Evolutionary conservation across 2,113 vertebrate species (phyloP), one percentile per base, ranked within the genome.

Genomic region (Takifugu bimaculatus): DNA sequence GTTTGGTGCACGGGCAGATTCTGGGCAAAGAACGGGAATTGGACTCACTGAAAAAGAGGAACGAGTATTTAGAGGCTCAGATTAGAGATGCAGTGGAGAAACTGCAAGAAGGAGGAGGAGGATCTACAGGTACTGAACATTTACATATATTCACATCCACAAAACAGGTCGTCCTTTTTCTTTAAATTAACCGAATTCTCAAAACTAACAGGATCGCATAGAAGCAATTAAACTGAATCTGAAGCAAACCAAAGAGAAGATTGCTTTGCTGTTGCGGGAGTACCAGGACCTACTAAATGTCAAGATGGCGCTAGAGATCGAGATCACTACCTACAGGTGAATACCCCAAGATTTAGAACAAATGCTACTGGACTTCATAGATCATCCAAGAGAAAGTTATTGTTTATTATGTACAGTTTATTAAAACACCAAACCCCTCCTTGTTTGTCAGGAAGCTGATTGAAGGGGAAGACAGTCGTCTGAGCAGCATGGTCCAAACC

Each of bases 251-350:
- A 89, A 89, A 53, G 87, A 87, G 69, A 93, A 91, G 80, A 91
- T 91, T 39, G 80, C 86, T 44, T 70, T 88, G 56, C 82, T 91
- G 61, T 69, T 92, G 54, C 64, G 83, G 20, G 91, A 92, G 76
- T 91, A 93, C 69, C 91, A 93, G 78, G 87, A 91, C 11, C 78
- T 90, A 27, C 85, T 92, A 6, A 92, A 91, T 32, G 51, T 85
- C 6, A 93, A 93, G 73, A 92, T 92, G 91, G 81, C 91, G 29
- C 74, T 93, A 39, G 91, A 93, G 63, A 84, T 91, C 57, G 91
- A 92, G 79, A 92, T 93, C 63, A 80, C 80, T 62, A 90, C 92
- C 53, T 92, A 92, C 80, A 91, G 90, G 90, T 93, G 59, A 81
- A 54, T 0, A 27, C 6, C 28, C 4, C 25, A 4, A 3, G 5